Evolutionary conservation across 1,140 invertebrate genomes (phyloP).

Genomic region (Daktulosphaira vitifoliae): DNA sequence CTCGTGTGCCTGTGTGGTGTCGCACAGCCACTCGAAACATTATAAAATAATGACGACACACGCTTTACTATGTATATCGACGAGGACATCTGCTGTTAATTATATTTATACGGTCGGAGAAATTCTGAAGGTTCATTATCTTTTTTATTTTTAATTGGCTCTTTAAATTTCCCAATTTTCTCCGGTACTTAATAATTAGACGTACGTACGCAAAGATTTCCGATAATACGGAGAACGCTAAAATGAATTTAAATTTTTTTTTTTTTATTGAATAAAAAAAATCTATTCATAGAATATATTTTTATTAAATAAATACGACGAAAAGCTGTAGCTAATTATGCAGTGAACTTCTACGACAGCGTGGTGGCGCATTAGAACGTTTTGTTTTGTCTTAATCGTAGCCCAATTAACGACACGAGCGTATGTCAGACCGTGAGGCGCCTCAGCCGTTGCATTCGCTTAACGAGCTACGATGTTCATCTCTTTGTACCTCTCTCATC

Average conservation of each 20-base stretch:
- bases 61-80: background rate
- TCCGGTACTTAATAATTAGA: too few relatives aligned
- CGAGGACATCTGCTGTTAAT: constrained; percentile 30
- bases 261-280: too few relatives aligned
- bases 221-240: too few relatives aligned
- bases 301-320: too few relatives aligned
- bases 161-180: background rate
- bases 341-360: too few relatives aligned
- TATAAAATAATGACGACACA: constrained; percentile 12
- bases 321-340: too few relatives aligned
- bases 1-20: background rate
- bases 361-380: background rate
- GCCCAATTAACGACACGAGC: constrained; percentile 25
- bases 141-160: constrained; percentile 24
- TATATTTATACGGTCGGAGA: background rate
- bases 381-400: constrained; percentile 29
- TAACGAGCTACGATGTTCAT: constrained; percentile 11
- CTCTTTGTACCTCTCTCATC: background rate
- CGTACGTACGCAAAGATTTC: too few relatives aligned
- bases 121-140: background rate
- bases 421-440: constrained; percentile 29
- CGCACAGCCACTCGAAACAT: constrained; percentile 28
- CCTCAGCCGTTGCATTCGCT: constrained; percentile 16
- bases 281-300: too few relatives aligned
- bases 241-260: too few relatives aligned